A percentile compares a stretch with the other conserved stretches of the same genome.
phyloP scores from a whole-genome alignment of 1,140 invertebrate genomes.

The Drepana arcuata region DNA sequence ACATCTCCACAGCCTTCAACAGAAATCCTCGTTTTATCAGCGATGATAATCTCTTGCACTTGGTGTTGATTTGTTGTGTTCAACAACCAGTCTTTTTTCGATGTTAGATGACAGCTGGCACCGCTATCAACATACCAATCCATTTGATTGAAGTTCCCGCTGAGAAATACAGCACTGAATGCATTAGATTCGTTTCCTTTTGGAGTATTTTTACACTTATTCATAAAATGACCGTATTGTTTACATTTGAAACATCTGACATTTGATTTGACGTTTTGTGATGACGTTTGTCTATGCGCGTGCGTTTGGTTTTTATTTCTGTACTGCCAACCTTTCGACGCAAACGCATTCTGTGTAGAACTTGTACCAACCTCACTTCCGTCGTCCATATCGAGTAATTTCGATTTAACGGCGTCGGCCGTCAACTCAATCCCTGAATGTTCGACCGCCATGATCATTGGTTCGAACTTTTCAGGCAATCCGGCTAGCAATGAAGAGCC shows the following conservation, averaged over 20 bases:
- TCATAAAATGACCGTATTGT: background rate
- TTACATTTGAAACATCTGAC: slow-evolving; percentile 13
- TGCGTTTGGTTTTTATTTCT: slow-evolving; percentile 7
- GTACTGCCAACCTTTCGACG: slow-evolving; percentile 1
- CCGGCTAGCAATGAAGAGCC: slow-evolving; percentile 40
- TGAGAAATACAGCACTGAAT: slow-evolving; percentile 8
- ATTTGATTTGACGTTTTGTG: slow-evolving; percentile 1
- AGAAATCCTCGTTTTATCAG: slow-evolving; percentile 5
- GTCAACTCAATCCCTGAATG: slow-evolving; percentile 30
- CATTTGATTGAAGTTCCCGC: slow-evolving; percentile 3
- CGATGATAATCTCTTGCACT: slow-evolving; percentile 5
- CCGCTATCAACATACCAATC: slow-evolving; percentile 7
- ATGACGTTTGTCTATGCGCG: slow-evolving; percentile 1
- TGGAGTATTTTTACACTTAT: too few relatives aligned
- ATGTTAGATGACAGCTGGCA: slow-evolving; percentile 8
- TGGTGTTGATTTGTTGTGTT: background rate
- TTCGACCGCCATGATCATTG: slow-evolving; percentile 50
- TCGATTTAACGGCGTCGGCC: slow-evolving; percentile 38
- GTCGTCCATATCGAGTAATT: slow-evolving; percentile 27
- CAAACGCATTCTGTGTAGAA: slow-evolving; percentile 11
- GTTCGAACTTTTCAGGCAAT: slow-evolving; percentile 35
- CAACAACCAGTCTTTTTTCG: slow-evolving; percentile 4
- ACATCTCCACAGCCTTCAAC: slow-evolving; percentile 9
- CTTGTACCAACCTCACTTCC: slow-evolving; percentile 6
- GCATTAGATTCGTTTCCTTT: too few relatives aligned